Percentiles rank a stretch among this genome's conserved stretches.
Conservation (phyloP, 2,113 vertebrate genomes). For the Grammomys surdaster region DNA sequence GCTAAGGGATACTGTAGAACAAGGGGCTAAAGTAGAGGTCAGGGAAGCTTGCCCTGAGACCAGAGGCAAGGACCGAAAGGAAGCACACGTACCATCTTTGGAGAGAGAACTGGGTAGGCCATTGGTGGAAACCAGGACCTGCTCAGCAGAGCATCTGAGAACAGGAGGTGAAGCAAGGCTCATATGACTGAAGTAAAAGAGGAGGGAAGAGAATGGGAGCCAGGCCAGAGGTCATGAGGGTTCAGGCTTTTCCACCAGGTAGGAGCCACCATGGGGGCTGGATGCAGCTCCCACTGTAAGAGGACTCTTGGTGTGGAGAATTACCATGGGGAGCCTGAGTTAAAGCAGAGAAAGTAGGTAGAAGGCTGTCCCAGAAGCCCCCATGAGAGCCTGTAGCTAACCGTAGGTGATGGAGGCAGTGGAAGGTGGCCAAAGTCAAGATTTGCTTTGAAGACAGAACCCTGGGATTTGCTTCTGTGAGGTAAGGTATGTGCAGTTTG, state of each 20-base stretch:
- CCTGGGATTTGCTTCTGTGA: neutral
- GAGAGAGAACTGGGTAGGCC: neutral
- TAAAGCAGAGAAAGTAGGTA: neutral
- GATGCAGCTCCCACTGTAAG: neutral
- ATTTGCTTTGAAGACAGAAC: neutral
- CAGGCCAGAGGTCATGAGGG: neutral
- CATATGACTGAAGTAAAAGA: accelerated
- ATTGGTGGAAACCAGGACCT: no score
- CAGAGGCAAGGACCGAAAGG: neutral
- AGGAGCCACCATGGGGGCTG: neutral
- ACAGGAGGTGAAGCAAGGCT: neutral
- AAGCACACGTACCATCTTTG: neutral
- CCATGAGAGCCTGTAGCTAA: neutral
- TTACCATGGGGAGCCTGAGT: neutral
- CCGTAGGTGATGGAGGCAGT: neutral
- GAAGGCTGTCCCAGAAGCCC: neutral
- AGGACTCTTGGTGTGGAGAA: neutral
- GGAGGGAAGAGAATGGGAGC: neutral
- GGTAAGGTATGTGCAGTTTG: neutral
- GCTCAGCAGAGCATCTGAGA: no score
- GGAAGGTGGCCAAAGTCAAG: neutral
- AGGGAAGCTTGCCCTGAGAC: accelerated
- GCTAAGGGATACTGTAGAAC: neutral
- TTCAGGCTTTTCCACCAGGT: neutral
- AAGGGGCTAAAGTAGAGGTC: neutral